These are phyloP conservation scores for Mola mola DNA, from an alignment of 2,113 vertebrate genomes.

Conservation along the genomic window DNA sequence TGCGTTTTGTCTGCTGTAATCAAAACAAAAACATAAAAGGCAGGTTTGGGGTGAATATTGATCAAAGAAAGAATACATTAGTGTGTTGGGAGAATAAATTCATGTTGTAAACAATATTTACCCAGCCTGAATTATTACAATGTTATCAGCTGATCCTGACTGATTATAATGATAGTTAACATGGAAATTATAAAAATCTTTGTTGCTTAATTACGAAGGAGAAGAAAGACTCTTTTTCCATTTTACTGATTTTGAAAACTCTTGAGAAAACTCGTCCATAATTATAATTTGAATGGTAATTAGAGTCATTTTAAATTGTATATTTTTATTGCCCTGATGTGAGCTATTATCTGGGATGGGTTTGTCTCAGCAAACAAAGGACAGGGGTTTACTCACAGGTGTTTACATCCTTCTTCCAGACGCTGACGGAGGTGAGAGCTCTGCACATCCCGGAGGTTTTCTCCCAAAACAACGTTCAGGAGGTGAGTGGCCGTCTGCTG, in stretches of 20 bases:
- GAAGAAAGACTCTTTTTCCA: no score
- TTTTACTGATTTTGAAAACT: no score
- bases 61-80: not conserved
- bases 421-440: slow-evolving; percentile 90
- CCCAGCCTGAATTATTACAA: not conserved
- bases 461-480: slow-evolving; percentile 88
- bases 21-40: not conserved
- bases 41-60: not conserved
- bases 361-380: slow-evolving; percentile 54
- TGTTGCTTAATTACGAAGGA: no score
- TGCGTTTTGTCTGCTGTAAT: no score
- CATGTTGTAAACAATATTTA: not conserved
- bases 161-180: no score
- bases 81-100: not conserved
- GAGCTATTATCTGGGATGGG: no score
- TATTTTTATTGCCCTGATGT: no score
- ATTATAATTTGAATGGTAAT: no score
- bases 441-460: slow-evolving; percentile 90
- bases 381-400: slow-evolving; percentile 48
- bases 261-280: no score
- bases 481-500: slow-evolving; percentile 83
- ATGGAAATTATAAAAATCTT: no score
- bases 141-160: no score
- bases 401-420: slow-evolving; percentile 80
- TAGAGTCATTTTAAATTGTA: no score